Evolutionary conservation across 2,797 vertebrate genomes (phyloP).

Genomic region (Chromobotia macracanthus): DNA sequence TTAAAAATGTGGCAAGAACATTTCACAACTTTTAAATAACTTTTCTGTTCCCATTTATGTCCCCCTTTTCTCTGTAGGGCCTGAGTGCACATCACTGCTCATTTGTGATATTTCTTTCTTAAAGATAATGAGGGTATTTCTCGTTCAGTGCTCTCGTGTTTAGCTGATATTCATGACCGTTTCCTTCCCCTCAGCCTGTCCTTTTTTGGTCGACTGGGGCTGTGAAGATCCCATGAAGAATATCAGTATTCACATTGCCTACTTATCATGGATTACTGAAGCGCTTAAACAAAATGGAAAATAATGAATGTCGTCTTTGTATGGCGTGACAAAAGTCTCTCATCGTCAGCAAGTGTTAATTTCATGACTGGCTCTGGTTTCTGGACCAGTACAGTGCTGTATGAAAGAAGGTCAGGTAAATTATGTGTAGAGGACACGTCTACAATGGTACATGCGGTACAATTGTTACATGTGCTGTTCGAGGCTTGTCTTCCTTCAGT

Average conservation of each 20-base stretch:
- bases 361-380: slow-evolving; percentile 35
- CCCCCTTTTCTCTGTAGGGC: background rate
- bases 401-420: slow-evolving; percentile 44
- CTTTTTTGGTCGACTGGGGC: slow-evolving; percentile 13
- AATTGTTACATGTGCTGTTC: background rate
- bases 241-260: slow-evolving; percentile 65
- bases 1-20: background rate
- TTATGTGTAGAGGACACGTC: slow-evolving; percentile 49
- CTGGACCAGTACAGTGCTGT: background rate
- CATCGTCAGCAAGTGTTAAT: slow-evolving; percentile 64
- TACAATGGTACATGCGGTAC: slow-evolving; percentile 15
- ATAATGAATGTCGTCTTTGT: slow-evolving; percentile 57
- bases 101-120: slow-evolving; percentile 30
- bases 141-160: slow-evolving; percentile 2
- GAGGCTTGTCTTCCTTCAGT: background rate
- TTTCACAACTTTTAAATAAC: background rate
- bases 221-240: slow-evolving; percentile 45
- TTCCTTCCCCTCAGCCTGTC: slow-evolving; percentile 11
- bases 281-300: slow-evolving; percentile 61
- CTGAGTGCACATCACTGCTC: background rate
- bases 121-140: slow-evolving; percentile 23
- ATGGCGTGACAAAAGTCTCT: slow-evolving; percentile 65
- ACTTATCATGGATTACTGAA: slow-evolving; percentile 66
- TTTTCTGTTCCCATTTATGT: background rate
- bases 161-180: background rate